Evolutionary conservation across 1,140 invertebrate species (phyloP).

Genomic region (Bombyx mandarina): DNA sequence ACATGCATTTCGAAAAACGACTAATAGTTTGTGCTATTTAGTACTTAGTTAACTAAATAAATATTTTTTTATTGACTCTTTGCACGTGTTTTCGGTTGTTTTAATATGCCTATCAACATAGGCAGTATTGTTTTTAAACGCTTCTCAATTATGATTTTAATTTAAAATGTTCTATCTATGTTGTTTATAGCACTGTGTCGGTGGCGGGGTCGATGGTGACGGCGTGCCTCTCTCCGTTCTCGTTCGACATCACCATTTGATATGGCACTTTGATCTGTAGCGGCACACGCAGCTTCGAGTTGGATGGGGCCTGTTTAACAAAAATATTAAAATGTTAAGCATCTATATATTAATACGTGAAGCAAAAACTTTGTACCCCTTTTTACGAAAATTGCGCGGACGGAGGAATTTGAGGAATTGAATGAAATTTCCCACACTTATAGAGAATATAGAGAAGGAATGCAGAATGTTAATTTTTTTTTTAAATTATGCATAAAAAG

Average conservation of each 20-base stretch:
- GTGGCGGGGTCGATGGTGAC: conserved; percentile 45
- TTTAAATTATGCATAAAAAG: too few species aligned
- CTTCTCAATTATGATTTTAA: not conserved
- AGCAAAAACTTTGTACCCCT: not conserved
- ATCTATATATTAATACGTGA: not conserved
- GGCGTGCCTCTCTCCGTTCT: conserved; percentile 38
- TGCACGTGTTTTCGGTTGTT: too few species aligned
- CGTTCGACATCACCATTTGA: conserved; percentile 48
- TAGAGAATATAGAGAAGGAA: too few species aligned
- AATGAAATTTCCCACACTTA: too few species aligned
- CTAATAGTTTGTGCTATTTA: too few species aligned
- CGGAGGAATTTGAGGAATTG: too few species aligned
- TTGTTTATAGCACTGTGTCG: not conserved
- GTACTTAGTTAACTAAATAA: too few species aligned
- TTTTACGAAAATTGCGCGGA: too few species aligned
- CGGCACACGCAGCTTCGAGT: conserved; percentile 43
- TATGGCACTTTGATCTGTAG: conserved; percentile 60
- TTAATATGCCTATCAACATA: not conserved
- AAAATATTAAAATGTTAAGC: not conserved
- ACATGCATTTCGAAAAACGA: too few species aligned
- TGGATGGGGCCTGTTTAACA: conserved; percentile 42
- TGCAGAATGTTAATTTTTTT: too few species aligned
- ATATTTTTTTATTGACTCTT: too few species aligned
- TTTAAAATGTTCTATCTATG: not conserved
- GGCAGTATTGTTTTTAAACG: not conserved